Evolutionary conservation across 2,888 invertebrate species (phyloP), one percentile per base, ranked within the genome.

Genomic region (Ypsolopha sequella): DNA sequence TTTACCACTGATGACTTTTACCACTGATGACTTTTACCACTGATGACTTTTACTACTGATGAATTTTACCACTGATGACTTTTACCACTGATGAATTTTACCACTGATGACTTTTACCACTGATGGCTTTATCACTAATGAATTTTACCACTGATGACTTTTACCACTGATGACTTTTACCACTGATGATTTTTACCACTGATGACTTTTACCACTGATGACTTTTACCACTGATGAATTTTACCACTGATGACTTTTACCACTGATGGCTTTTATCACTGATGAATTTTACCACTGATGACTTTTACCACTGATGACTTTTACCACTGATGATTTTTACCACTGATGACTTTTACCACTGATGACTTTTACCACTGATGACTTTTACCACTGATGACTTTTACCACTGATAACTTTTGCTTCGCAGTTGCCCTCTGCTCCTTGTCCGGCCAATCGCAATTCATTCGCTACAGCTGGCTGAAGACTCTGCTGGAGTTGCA

Each of bases 391-490:
- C n/a, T n/a, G n/a, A n/a, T n/a, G n/a, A n/a, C n/a, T n/a, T n/a
- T n/a, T 24, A 24, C 2, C 24, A 24, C 24, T 24, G 24, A 24
- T 50, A 38, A 44, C 43, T 41, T 35, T 50, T 39, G 14, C 45
- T 8, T 60, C 56, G 9, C 49, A 61, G 61, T 58, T 14, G 35
- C 58, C 6, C 51, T 75, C 1, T 78, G 77, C 58, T 43, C 60
- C 7, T 36, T 76, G 10, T 59, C 63, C 1, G 76, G 76, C 0
- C 63, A 75, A 51, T 57, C 58, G 0, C 59, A 71, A 10, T 73
- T 76, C 52, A 47, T 74, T 0, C 63, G 59, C 6, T 60, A 61
- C 0, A 36, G 57, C 0, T 77, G 76, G 77, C 39, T 79, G 10
- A 41, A 47, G 7, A 53, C 55, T 8, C 50, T 69, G 0, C 52